Evolutionary conservation across 1,140 invertebrate genomes (phyloP).

Genomic region (Drosophila novamexicana): DNA sequence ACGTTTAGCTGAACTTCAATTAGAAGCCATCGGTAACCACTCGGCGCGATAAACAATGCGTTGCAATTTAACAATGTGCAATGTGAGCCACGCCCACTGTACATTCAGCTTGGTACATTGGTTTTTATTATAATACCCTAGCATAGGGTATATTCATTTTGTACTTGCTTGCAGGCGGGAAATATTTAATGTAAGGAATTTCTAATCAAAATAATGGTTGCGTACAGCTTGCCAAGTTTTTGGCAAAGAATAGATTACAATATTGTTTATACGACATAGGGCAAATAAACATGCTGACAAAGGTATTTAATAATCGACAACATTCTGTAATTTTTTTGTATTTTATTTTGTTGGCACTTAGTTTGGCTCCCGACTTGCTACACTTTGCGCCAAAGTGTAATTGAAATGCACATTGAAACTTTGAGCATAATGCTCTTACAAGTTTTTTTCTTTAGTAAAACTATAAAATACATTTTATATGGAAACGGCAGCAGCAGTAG

Average conservation of each 20-base stretch:
- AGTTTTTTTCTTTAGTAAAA: slow-evolving; percentile 53
- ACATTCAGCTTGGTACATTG: too few relatives aligned
- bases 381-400: slow-evolving; percentile 58
- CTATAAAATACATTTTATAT: slow-evolving; percentile 71
- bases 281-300: neutral
- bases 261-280: neutral
- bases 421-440: slow-evolving; percentile 70
- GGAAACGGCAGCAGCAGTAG: neutral
- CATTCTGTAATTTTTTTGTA: slow-evolving; percentile 2
- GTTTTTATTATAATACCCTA: neutral
- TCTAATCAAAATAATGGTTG: too few relatives aligned
- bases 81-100: slow-evolving; percentile 22
- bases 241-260: neutral
- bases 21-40: slow-evolving; percentile 43
- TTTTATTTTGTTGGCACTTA: slow-evolving; percentile 50
- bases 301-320: slow-evolving; percentile 1
- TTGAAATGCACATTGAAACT: slow-evolving; percentile 71
- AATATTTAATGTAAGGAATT: too few relatives aligned
- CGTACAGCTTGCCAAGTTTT: neutral
- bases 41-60: slow-evolving; percentile 24
- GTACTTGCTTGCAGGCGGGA: too few relatives aligned
- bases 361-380: slow-evolving; percentile 13
- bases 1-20: slow-evolving; percentile 46
- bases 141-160: too few relatives aligned
- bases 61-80: slow-evolving; percentile 27